A percentile compares a stretch with the other conserved stretches of the same genome.
Evolutionary conservation across 2,888 invertebrate genomes (phyloP).

Genomic region (Marasmarcha lunaedactyla): DNA sequence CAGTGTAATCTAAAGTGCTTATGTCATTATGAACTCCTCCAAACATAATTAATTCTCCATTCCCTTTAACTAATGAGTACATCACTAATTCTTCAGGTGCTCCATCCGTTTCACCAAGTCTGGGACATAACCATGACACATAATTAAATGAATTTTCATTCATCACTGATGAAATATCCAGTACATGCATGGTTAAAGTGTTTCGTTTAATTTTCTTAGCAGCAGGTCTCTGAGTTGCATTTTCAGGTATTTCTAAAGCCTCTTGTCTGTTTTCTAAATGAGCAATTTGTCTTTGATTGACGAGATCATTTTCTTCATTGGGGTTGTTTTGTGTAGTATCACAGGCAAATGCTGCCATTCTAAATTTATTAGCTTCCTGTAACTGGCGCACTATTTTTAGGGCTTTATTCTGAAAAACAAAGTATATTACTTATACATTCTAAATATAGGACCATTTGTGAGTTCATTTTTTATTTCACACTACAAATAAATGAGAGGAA

Average conservation of each 20-base stretch:
- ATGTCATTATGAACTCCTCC: constrained; percentile 93
- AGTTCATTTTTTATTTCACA: too few species aligned
- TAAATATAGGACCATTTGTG: neutral
- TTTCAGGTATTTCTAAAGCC: constrained; percentile 35
- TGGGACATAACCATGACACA: constrained; percentile 77
- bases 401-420: constrained; percentile 54
- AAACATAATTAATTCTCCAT: constrained; percentile 94
- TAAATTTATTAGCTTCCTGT: constrained; percentile 61
- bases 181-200: constrained; percentile 84
- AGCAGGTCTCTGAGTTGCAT: constrained; percentile 44
- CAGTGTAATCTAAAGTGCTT: constrained; percentile 68
- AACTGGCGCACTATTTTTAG: constrained; percentile 58
- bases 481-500: neutral
- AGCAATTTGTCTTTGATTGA: constrained; percentile 59
- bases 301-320: constrained; percentile 54
- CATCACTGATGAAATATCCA: constrained; percentile 83
- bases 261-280: constrained; percentile 50
- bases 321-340: constrained; percentile 38
- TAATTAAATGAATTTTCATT: constrained; percentile 73
- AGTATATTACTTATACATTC: too few species aligned
- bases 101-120: constrained; percentile 74
- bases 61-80: constrained; percentile 89
- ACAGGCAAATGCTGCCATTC: constrained; percentile 67
- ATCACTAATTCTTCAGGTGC: constrained; percentile 91
- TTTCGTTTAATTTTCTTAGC: constrained; percentile 74